Percentiles rank a stretch among this genome's conserved stretches.
These are phyloP conservation scores for Microctenopoma steveboyesi DNA, from an alignment of 2,797 vertebrate genomes.

Conservation along the genomic window DNA sequence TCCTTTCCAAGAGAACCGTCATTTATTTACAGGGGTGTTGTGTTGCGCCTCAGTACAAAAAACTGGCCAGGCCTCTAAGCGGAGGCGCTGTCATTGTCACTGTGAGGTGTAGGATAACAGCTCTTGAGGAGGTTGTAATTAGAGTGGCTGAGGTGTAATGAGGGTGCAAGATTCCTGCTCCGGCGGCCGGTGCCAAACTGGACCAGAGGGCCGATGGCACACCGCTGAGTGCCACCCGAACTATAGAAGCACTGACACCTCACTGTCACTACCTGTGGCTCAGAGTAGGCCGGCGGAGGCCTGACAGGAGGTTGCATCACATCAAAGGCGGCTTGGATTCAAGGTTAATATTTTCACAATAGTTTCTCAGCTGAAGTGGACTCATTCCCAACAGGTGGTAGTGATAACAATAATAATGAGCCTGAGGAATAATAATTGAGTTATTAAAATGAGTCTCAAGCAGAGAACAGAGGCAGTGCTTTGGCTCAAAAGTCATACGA, in stretches of 20 bases:
- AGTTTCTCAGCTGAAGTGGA: conserved; percentile 36
- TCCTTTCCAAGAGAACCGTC: conserved; percentile 65
- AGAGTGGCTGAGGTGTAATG: conserved; percentile 89
- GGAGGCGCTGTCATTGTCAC: conserved; percentile 85
- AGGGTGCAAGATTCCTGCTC: conserved; percentile 87
- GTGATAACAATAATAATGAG: conserved; percentile 52
- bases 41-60: conserved; percentile 78
- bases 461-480: conserved; percentile 36
- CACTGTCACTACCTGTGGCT: conserved; percentile 34
- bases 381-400: conserved; percentile 53
- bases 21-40: conserved; percentile 84
- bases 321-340: conserved; percentile 13
- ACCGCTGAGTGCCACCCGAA: conserved; percentile 42
- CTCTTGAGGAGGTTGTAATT: conserved; percentile 89
- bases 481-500: conserved; percentile 37
- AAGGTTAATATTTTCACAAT: conserved; percentile 29
- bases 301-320: conserved; percentile 4
- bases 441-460: conserved; percentile 50
- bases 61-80: conserved; percentile 77
- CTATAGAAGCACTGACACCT: conserved; percentile 36
- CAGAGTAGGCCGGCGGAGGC: conserved; percentile 13
- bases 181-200: conserved; percentile 80
- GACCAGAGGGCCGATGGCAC: conserved; percentile 71
- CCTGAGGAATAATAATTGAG: conserved; percentile 46
- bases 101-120: conserved; percentile 86